Percentiles rank a stretch among this genome's conserved stretches.
Conservation (phyloP, 2,888 invertebrate genomes). For the Malachius bipustulatus region DNA sequence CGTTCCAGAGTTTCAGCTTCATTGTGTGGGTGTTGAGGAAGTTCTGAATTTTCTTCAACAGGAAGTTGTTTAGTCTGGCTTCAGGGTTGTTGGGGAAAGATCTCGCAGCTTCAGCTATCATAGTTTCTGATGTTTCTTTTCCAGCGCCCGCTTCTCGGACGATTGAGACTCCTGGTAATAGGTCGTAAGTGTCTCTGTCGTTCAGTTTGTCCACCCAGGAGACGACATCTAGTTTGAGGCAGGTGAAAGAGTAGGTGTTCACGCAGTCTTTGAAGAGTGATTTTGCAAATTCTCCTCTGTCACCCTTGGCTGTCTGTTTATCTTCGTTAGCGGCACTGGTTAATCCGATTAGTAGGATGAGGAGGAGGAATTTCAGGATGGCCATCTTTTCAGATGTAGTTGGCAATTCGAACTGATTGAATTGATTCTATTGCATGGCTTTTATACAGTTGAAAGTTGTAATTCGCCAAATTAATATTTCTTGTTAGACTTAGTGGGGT, state of each 20-base stretch:
- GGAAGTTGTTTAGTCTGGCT: constrained; percentile 57
- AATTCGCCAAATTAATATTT: no score
- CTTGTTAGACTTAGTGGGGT: no score
- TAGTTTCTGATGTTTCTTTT: constrained; percentile 44
- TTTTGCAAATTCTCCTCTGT: no score
- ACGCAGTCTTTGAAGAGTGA: constrained; percentile 18
- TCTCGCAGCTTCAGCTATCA: constrained; percentile 59
- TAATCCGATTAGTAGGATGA: no score
- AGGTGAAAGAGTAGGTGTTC: background rate
- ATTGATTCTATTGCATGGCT: no score
- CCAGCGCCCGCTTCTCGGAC: background rate
- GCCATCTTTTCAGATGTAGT: no score
- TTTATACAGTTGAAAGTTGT: no score
- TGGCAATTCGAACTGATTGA: no score
- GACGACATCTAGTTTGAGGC: constrained; percentile 33
- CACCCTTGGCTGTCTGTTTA: no score
- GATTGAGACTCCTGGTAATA: background rate
- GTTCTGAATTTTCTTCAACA: constrained; percentile 53
- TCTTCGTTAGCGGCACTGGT: no score
- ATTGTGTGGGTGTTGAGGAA: constrained; percentile 60
- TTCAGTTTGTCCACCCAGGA: constrained; percentile 2
- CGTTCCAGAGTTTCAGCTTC: constrained; percentile 55
- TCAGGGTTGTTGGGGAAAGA: constrained; percentile 61
- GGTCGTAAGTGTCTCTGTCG: background rate
- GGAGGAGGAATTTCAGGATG: no score